phyloP scores from a whole-genome alignment of 2,888 invertebrate species.

The Megalurothrips usitatus region DNA sequence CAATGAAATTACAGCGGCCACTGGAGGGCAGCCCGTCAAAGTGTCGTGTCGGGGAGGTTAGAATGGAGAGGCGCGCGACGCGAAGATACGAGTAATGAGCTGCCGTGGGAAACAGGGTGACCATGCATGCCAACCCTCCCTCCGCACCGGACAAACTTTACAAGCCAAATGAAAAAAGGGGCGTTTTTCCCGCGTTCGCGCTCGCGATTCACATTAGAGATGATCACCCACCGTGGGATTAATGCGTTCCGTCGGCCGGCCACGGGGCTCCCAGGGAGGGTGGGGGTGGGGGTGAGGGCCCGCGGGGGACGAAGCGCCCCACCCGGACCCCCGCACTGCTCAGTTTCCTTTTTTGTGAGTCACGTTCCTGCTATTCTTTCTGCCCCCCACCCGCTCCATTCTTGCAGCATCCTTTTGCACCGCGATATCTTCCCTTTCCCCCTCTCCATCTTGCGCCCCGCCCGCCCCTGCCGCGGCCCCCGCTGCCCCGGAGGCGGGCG shows the following conservation, averaged over 20 bases:
- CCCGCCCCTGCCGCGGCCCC: background rate
- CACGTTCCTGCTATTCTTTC: slow-evolving; percentile 14
- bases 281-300: too few relatives aligned
- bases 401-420: slow-evolving; percentile 9
- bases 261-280: too few relatives aligned
- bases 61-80: too few relatives aligned
- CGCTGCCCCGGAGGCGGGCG: background rate
- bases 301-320: too few relatives aligned
- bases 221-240: slow-evolving; percentile 19
- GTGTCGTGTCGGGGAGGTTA: too few relatives aligned
- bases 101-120: too few relatives aligned
- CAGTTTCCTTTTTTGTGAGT: background rate
- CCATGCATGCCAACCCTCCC: too few relatives aligned
- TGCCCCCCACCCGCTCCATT: background rate
- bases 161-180: background rate
- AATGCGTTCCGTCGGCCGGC: background rate
- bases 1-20: too few relatives aligned
- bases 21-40: too few relatives aligned
- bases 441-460: background rate
- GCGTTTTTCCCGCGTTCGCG: background rate
- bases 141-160: background rate
- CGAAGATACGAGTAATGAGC: too few relatives aligned
- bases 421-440: background rate
- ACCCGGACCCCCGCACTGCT: background rate
- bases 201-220: slow-evolving; percentile 1